Evolutionary conservation across 2,888 invertebrate genomes (phyloP), one percentile per base, ranked within the genome.

Genomic region (Eurytoma californica): DNA sequence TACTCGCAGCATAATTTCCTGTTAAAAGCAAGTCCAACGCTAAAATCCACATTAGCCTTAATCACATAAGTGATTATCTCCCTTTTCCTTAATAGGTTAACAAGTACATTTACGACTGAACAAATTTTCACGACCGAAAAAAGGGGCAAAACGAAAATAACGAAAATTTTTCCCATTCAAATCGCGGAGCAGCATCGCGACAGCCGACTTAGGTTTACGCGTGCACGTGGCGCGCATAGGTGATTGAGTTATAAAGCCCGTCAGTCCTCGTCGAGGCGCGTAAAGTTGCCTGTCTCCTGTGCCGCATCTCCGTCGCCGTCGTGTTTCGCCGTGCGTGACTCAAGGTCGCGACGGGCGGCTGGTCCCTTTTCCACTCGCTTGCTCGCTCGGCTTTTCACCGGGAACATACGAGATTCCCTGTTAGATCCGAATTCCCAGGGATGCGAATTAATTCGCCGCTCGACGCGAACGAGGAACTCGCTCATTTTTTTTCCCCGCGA

Each of bases 211-310:
- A 58, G 57, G 74, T 67, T 58, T 67, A 60, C 30, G 51, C 60
- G 58, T 13, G 51, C 39, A 28, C 16, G 51, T 24, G 5, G 55
- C 18, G 49, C 53, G 49, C 39, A 16, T 14, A 30, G 47, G n/a
- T 49, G 58, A 79, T 79, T 79, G 79, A 79, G 79, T 70, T 79
- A 74, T 74, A 74, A 73, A 74, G 66, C 77, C 67, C n/a, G 66
- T 55, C 63, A 16, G 18, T 55, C 39, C 24, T 53, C 53, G n/a
- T 18, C 2, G 30, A 57, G 18, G 18, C 39, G 65, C 63, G 55
- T 61, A 63, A 68, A 76, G 61, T 53, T 53, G 14, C 39, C 13
- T 47, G 24, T 55, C 61, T 74, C 49, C 0, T 18, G 18, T 49
- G 53, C 61, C 60, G 55, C 16, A 5, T 63, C 30, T 30, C 16